A percentile compares a stretch with the other conserved stretches of the same genome.
These are phyloP conservation scores for Phoronis australis DNA, from an alignment of 2,888 invertebrate species.

Conservation along the genomic window DNA sequence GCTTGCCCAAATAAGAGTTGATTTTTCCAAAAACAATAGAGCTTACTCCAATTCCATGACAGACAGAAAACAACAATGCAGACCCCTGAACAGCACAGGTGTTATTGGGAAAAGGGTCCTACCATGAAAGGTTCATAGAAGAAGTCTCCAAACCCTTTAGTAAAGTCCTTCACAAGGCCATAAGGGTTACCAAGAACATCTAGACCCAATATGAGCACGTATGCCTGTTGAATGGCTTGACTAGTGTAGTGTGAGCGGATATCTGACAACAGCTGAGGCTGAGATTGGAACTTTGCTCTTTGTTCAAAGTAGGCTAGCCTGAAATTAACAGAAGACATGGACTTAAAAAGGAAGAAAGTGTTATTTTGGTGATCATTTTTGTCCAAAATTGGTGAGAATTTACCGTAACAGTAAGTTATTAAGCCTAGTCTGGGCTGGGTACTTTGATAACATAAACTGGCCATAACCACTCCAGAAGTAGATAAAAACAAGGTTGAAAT, in stretches of 20 bases:
- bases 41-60: too few species aligned
- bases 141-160: constrained; percentile 60
- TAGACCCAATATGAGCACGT: constrained; percentile 70
- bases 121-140: constrained; percentile 64
- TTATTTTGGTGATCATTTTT: too few species aligned
- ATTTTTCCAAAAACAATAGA: too few species aligned
- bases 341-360: too few species aligned
- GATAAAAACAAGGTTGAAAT: too few species aligned
- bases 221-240: constrained; percentile 73
- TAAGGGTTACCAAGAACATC: constrained; percentile 78
- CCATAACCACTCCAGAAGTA: too few species aligned
- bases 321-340: constrained; percentile 26
- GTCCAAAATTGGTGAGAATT: too few species aligned
- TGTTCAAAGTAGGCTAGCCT: constrained; percentile 68
- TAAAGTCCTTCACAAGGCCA: constrained; percentile 62
- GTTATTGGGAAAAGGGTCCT: too few species aligned
- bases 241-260: constrained; percentile 65
- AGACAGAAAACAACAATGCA: too few species aligned
- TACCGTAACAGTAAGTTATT: not conserved
- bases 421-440: constrained; percentile 1
- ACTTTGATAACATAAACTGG: not conserved
- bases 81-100: too few species aligned
- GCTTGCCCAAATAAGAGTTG: too few species aligned
- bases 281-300: constrained; percentile 58
- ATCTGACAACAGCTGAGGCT: constrained; percentile 57